Evolutionary conservation across 1,140 invertebrate genomes (phyloP), one percentile per base, ranked within the genome.

Genomic region (Papilio polytes): DNA sequence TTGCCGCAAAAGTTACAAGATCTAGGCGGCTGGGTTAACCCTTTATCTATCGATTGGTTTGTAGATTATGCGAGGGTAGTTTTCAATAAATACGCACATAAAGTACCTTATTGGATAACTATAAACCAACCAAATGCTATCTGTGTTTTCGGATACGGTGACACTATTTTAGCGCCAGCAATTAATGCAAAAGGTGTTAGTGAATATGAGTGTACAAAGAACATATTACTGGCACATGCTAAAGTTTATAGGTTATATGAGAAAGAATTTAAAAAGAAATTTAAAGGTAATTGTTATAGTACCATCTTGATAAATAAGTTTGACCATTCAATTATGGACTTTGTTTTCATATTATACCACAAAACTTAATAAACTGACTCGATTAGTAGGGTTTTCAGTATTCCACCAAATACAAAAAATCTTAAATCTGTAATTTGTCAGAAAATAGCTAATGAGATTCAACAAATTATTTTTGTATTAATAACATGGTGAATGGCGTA

Each of bases 41-140:
- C 96, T 2, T 84, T 95, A 46, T 96, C 96, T 51, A 92, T 95
- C 4, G 93, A 96, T 1, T 95, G 96, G 86, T 97, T 97, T 80
- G 95, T 95, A 53, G 96, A 97, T 81, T 97, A 96, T 85, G 96
- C 97, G 0, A 92, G 92, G 66, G 53, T 97, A 1, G 88, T 96
- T 2, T 96, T 97, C 80, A 91, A 96, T n/a, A 94, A 93, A 85
- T 96, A 96, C 83, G 96, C 96, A 0, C 94, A 96, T 89, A 95
- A 96, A 80, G 96, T 97, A 0, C 93, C 94, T 81, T 88, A 95
- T 78, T 97, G 97, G 96, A 96, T 96, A 0, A 97, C 97, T 0
- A 94, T 97, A 22, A 97, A 97, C 86, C 97, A 97, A 89, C 97
- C 97, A 0, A 95, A 95, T 89, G 95, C 96, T 44, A 90, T 96